Percentiles rank a stretch among this genome's conserved stretches.
phyloP scores from a whole-genome alignment of 2,113 vertebrate genomes.

The Hystrix brachyura region DNA sequence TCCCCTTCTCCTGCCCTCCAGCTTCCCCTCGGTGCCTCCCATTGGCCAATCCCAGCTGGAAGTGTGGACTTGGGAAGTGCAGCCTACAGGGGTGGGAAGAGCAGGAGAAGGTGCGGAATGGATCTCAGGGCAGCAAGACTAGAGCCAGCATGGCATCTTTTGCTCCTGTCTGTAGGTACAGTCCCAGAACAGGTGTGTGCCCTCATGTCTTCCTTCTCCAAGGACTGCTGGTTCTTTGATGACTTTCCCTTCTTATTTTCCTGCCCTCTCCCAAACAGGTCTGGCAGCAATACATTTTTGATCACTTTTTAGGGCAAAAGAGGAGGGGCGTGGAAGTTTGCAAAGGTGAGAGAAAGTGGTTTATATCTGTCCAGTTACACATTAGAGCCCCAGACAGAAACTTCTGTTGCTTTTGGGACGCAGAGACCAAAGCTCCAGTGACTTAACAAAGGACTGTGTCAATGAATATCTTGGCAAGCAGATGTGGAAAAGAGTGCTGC shows the following conservation, averaged over 20 bases:
- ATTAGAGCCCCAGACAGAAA: constrained; percentile 63
- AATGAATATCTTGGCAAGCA: constrained; percentile 75
- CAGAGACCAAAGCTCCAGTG: constrained; percentile 48
- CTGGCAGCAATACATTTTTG: neutral
- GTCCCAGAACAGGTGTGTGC: neutral
- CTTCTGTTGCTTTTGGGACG: constrained; percentile 57
- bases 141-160: neutral
- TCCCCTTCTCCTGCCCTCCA: neutral
- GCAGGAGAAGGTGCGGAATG: neutral
- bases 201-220: neutral
- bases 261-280: neutral
- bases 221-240: neutral
- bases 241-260: neutral
- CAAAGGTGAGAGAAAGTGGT: constrained; percentile 43
- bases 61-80: neutral
- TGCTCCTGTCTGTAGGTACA: neutral
- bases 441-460: constrained; percentile 69
- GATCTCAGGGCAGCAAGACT: neutral
- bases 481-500: constrained; percentile 55
- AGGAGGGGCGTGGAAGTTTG: neutral
- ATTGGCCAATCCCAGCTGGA: neutral
- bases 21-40: neutral
- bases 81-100: neutral
- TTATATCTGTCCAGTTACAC: neutral
- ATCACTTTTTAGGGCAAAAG: neutral